Percentiles rank a stretch among this genome's conserved stretches.
These are phyloP conservation scores for Bos indicus DNA, from an alignment of 2,113 vertebrate species.

Conservation along the genomic window DNA sequence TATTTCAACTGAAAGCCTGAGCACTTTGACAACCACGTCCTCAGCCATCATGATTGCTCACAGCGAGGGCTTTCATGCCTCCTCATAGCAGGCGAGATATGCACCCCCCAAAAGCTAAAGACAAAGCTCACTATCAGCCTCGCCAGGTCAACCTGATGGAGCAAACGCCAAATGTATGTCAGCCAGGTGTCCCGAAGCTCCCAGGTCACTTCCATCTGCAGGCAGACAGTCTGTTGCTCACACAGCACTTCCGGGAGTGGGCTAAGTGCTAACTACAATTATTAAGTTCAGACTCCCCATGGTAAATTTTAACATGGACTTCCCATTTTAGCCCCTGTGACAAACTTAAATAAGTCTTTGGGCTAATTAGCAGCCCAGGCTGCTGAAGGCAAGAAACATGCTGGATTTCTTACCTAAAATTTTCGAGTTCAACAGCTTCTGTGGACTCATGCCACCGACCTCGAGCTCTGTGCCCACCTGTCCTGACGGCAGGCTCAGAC, in stretches of 20 bases:
- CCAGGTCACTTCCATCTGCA: background rate
- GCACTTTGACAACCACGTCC: background rate
- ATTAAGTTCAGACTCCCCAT: background rate
- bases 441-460: constrained; percentile 73
- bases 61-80: background rate
- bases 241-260: background rate
- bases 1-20: background rate
- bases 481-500: constrained; percentile 63
- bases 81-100: background rate
- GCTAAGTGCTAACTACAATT: background rate
- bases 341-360: background rate
- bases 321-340: background rate
- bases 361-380: background rate
- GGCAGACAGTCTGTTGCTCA: background rate
- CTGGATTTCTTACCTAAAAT: constrained; percentile 84
- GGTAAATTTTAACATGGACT: background rate
- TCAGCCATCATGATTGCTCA: background rate
- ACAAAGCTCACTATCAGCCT: background rate
- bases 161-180: background rate
- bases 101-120: background rate
- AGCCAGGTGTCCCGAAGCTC: background rate
- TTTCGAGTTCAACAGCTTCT: constrained; percentile 88
- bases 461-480: constrained; percentile 57
- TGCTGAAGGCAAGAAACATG: background rate
- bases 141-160: background rate